Base-by-base conservation (phyloP, 2,888 invertebrate species). In the Diaperis boleti region DNA sequence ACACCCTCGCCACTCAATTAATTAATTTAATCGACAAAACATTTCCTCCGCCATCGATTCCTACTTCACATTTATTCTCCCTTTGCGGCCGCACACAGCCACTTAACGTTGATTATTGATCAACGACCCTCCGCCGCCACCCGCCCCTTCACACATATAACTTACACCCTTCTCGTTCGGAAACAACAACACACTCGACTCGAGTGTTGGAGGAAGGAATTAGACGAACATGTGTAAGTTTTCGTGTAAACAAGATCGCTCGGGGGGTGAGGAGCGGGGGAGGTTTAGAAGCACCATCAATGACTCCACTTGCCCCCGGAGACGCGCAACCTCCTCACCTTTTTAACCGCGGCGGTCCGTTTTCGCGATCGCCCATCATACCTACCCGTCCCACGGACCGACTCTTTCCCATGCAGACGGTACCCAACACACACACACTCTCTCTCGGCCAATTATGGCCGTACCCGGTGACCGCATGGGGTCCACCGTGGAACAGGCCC, bases 401-500 rank as follows among this genome's bases (percentile, higher is more conserved):
- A n/a, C n/a, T 22, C 45, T 22, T 8, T 8, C 20, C 29, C 45
- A 45, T 26, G 29, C 41, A 29, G 13, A 26, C 45, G 11, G 29
- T 29, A 26, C 45, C 14, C 26, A 29, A 29, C 26, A 26, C 42
- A 39, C 39, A 39, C 42, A n/a, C n/a, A n/a, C n/a, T n/a, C n/a
- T n/a, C n/a, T n/a, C n/a, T n/a, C 42, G 67, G 60, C 65, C 69
- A 71, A 71, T 69, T 69, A 72, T 67, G 50, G 66, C 56, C 66
- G 62, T 69, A 69, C 63, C 64, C 42, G 64, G 61, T 49, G 66
- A 62, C 71, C 60, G 68, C 69, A 71, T 70, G 74, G 69, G 74
- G 70, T 68, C 69, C 68, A 49, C 17, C 50, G 44, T 63, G 59
- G 61, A 62, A 66, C 67, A 67, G 71, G 69, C 77, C 78, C 81